Base-by-base conservation (phyloP, 2,888 invertebrate species). In the Trichogramma evanescens region DNA sequence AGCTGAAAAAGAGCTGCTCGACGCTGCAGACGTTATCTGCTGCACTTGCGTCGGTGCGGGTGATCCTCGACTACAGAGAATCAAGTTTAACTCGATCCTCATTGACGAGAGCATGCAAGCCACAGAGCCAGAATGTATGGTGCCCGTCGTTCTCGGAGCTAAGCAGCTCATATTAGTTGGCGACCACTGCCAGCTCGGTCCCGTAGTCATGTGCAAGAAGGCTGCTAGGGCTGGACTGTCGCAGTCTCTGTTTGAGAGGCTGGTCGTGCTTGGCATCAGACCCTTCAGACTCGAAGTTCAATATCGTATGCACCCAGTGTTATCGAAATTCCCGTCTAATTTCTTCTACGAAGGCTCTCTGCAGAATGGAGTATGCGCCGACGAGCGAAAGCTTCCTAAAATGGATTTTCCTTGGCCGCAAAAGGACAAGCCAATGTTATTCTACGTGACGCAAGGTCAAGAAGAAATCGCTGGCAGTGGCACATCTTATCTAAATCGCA, bases 1-100 rank as follows among this genome's bases (percentile, higher is more conserved):
- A 41, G 90, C 95, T 6, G 98, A 98, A 74, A 86, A 92, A 57
- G 90, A 95, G 67, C 80, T 98, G 8, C 78, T 95, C 3, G 94
- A 94, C 77, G 94, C 95, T 0, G 99, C 99, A 1, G 99, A 99
- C 78, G 99, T 99, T 0, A 95, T 99, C 58, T 98, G 98, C 74
- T 97, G 97, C 74, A 99, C 99, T 0, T 99, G 99, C 76, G 98
- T 99, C 0, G 97, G 97, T 8, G 97, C 99, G 0, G 99, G 99
- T 0, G 99, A 99, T 80, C 93, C 94, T 0, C 82, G 99, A 26
- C 81, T 99, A n/a, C 87, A 89, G 2, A 85, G 94, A 58, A 87
- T 98, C 74, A 93, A 96, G 73, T 98, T 98, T 81, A 91, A 94
- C 66, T 95, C 95, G 38, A 96, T 98, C 68, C 83, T 98, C 8